Conservation (phyloP, 2,113 vertebrate genomes). For the Panthera uncia region DNA sequence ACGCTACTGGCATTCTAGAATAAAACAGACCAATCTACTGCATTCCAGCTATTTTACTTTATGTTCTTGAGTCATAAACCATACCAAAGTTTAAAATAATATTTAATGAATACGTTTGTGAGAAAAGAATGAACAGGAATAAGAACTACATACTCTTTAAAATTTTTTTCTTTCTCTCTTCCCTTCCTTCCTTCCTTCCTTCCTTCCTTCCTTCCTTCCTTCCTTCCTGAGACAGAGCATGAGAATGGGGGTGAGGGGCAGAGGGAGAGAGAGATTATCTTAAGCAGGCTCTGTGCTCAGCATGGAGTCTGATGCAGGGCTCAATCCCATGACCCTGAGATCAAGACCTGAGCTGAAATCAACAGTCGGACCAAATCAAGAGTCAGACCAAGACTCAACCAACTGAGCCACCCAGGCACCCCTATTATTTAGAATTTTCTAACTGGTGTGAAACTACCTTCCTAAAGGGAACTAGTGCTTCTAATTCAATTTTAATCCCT, state of each 20-base stretch:
- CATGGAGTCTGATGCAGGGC: no score
- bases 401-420: no score
- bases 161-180: background rate
- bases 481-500: background rate
- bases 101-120: background rate
- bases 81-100: background rate
- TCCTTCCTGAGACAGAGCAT: no score
- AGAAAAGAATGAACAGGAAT: background rate
- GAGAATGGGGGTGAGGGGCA: no score
- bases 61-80: background rate
- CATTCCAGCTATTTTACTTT: background rate
- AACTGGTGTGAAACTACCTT: slow-evolving; percentile 29
- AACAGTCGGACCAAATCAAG: no score
- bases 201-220: no score
- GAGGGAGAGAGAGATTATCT: no score
- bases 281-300: no score
- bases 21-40: background rate
- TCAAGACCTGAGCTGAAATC: no score
- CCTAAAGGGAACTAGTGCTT: background rate
- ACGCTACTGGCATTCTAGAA: background rate
- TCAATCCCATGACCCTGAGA: no score
- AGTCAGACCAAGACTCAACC: no score
- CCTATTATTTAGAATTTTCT: background rate
- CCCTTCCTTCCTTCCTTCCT: no score
- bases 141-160: background rate